These are phyloP conservation scores for Amphipyra tragopoginis DNA, from an alignment of 2,888 invertebrate species.

Conservation along the genomic window DNA sequence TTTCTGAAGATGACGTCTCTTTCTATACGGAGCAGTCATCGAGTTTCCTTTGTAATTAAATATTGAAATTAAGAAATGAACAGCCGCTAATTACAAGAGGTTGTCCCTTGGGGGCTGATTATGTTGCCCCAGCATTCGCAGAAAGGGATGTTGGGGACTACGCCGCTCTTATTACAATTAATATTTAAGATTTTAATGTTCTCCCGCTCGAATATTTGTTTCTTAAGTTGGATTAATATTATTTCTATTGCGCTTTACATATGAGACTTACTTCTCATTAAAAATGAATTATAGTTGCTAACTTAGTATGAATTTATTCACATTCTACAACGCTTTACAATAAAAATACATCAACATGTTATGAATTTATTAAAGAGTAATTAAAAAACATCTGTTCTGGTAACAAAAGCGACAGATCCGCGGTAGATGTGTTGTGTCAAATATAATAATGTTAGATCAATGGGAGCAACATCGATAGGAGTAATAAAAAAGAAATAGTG, in stretches of 20 bases:
- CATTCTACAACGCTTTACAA: constrained; percentile 27
- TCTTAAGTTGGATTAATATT: constrained; percentile 46
- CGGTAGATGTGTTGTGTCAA: constrained; percentile 51
- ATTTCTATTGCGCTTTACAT: constrained; percentile 13
- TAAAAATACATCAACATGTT: constrained; percentile 39
- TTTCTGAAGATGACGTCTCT: constrained; percentile 89
- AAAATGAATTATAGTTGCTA: constrained; percentile 3
- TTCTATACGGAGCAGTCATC: constrained; percentile 84
- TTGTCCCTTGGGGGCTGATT: constrained; percentile 89
- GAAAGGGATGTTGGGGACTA: constrained; percentile 82
- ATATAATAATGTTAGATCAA: constrained; percentile 61
- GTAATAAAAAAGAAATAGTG: constrained; percentile 79
- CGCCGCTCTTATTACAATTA: constrained; percentile 83
- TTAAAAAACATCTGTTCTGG: constrained; percentile 53
- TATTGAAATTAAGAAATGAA: constrained; percentile 91
- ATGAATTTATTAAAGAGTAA: constrained; percentile 46
- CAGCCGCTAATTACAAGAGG: constrained; percentile 90
- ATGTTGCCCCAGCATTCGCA: constrained; percentile 83
- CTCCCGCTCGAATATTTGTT: constrained; percentile 59
- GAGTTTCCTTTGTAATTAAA: constrained; percentile 91
- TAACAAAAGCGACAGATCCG: constrained; percentile 48
- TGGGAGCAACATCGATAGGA: constrained; percentile 65
- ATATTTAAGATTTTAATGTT: constrained; percentile 85
- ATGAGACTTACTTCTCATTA: constrained; percentile 4
- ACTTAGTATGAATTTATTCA: constrained; percentile 28